Base-by-base conservation (phyloP, 2,113 vertebrate species). In the Talpa occidentalis region DNA sequence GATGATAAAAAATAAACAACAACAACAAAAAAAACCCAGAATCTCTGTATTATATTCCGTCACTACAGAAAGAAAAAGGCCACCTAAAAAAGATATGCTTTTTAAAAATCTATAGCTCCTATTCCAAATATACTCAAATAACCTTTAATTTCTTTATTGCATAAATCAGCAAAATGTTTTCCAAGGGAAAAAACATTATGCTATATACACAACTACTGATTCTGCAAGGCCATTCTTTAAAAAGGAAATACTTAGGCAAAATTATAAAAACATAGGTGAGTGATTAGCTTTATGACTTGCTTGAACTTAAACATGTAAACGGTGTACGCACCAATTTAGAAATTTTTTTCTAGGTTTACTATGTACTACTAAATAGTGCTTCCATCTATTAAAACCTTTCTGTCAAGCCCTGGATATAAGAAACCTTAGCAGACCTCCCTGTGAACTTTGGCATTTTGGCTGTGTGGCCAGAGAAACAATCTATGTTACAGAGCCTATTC, bases 381-480 rank as follows among this genome's bases (percentile, higher is more conserved):
- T 88, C 84, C 90, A n/a, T 22, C 95, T 73, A n/a, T 74, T 95
- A 96, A 84, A 94, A 92, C 52, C 54, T 87, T 94, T 86, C 92
- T 80, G 70, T 91, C 77, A 88, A 97, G 88, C 80, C 56, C 91
- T 73, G 91, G 76, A 82, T 91, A 88, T 40, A 93, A 95, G 95
- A 95, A 97, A 82, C 79, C 88, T 88, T 90, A 82, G 89, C 64
- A 95, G 96, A 95, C 87, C 80, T 97, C 82, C 42, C 90, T 67
- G 92, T n/a, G 88, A 98, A 97, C 94, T 97, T 78, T 95, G 96
- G 88, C 96, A 97, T 97, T 85, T 91, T 54, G 82, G 67, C 93
- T 92, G 54, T 44, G 77, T 0, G 10, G 79, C 95, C 96, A 87
- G 62, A 85, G 94, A 91, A 60, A 76, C 60, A 90, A 89, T 42